phyloP scores from a whole-genome alignment of 2,797 vertebrate species.

The Lepidocolaptes lacrymiger region DNA sequence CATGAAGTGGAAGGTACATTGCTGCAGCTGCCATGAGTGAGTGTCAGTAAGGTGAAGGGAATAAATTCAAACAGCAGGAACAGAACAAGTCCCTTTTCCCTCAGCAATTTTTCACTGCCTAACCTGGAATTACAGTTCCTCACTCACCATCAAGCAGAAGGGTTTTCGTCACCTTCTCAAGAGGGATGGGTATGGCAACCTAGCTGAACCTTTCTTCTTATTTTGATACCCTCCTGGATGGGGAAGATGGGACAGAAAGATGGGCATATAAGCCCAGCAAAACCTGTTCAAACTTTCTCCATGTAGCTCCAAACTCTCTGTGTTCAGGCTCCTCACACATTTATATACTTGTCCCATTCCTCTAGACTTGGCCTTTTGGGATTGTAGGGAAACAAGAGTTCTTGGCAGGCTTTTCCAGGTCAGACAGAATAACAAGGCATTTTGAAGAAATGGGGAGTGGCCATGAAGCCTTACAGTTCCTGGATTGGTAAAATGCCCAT shows the following conservation, averaged over 20 bases:
- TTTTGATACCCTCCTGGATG: not conserved
- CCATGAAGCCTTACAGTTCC: not conserved
- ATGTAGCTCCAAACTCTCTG: not conserved
- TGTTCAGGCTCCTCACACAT: not conserved
- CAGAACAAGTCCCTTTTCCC: not conserved
- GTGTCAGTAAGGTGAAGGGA: not conserved
- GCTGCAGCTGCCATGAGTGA: not conserved
- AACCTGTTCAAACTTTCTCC: not conserved
- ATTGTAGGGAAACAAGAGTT: not conserved
- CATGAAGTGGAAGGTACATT: not conserved
- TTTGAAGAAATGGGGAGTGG: not conserved
- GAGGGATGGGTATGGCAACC: not conserved
- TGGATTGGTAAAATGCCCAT: not conserved
- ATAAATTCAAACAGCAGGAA: not conserved
- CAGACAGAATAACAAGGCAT: not conserved
- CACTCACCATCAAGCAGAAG: not conserved
- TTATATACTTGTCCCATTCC: not conserved
- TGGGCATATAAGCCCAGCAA: not conserved
- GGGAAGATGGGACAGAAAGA: not conserved
- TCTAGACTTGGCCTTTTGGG: not conserved
- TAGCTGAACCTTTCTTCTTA: not conserved
- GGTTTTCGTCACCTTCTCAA: not conserved
- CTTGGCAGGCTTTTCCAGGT: not conserved
- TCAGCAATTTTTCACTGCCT: not conserved
- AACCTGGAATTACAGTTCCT: not conserved